Evolutionary conservation across 2,888 invertebrate genomes (phyloP), one percentile per base, ranked within the genome.

Genomic region (Napeogenes sylphis): DNA sequence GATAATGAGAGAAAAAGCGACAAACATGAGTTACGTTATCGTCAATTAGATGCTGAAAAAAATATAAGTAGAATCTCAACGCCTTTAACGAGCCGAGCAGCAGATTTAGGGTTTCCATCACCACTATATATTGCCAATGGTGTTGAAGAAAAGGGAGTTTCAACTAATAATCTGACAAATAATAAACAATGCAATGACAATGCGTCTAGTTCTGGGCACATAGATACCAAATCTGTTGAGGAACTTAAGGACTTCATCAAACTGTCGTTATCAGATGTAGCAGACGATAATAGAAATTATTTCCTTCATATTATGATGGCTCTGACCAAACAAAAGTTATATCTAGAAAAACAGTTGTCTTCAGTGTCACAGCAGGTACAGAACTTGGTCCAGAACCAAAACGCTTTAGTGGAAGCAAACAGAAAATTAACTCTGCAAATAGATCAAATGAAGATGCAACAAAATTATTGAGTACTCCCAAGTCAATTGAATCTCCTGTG

Each of bases 261-360:
- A 70, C 69, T 85, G 45, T 78, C 79, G 47, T 64, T 90, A 51
- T 75, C 83, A 1, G 89, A 91, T 76, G 81, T 87, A 2, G 80
- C 87, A 2, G 86, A 87, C 70, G 86, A 89, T 62, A 90, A 85
- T 64, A 79, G 84, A 60, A 87, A 87, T 70, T 86, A 87, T 73
- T 90, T 87, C 67, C 79, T 90, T 0, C 85, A 86, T 61, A 81
- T 89, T n/a, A 90, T 89, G 85, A 87, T 91, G 87, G 85, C 84
- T 38, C 75, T 91, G 21, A 90, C 90, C 1, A 91, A 91, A 71
- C 90, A 90, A 65, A 87, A 89, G 65, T 67, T 91, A 64, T 90
- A 80, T 76, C 76, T 91, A 56, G 90, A 91, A 65, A 90, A 90
- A 63, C 85, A 90, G 63, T 70, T 91, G 38, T 59, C 74, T 3